A percentile compares a stretch with the other conserved stretches of the same genome.
phyloP scores from a whole-genome alignment of 2,797 vertebrate genomes.

The Nyctalus aviator region DNA sequence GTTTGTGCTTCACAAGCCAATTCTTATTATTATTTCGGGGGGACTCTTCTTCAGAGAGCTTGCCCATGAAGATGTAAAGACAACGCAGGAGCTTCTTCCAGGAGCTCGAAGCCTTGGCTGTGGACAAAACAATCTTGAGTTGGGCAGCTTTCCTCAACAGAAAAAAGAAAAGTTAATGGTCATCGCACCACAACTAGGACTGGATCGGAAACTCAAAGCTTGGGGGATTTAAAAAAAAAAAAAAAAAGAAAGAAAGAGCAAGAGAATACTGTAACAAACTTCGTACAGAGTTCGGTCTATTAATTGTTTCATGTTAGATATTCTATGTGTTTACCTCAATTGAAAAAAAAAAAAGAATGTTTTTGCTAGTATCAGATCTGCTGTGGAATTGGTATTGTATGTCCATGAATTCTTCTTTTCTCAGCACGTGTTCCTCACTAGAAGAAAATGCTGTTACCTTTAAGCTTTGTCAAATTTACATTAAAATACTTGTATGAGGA shows the following conservation, averaged over 20 bases:
- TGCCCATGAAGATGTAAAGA: slow-evolving; percentile 93
- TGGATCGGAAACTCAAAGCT: slow-evolving; percentile 99
- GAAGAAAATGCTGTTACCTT: slow-evolving; percentile 99
- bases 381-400: slow-evolving; percentile 99
- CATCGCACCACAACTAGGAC: slow-evolving; percentile 95
- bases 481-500: slow-evolving; percentile 99
- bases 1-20: slow-evolving; percentile 96
- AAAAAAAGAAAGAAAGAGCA: slow-evolving; percentile 85
- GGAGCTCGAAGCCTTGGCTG: slow-evolving; percentile 94
- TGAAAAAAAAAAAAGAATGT: slow-evolving; percentile 98
- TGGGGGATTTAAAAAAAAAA: slow-evolving; percentile 87
- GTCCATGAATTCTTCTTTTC: slow-evolving; percentile 99
- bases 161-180: slow-evolving; percentile 92
- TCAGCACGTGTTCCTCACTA: slow-evolving; percentile 99
- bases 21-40: slow-evolving; percentile 86
- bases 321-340: slow-evolving; percentile 99
- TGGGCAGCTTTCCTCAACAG: slow-evolving; percentile 91
- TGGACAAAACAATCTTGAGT: slow-evolving; percentile 93
- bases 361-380: slow-evolving; percentile 99
- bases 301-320: slow-evolving; percentile 99
- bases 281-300: slow-evolving; percentile 99
- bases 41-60: slow-evolving; percentile 97
- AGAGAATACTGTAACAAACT: slow-evolving; percentile 99
- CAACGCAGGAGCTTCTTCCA: slow-evolving; percentile 93
- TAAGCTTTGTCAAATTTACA: slow-evolving; percentile 99